Evolutionary conservation across 2,888 invertebrate species (phyloP), one percentile per base, ranked within the genome.

Genomic region (Torymus texanus): DNA sequence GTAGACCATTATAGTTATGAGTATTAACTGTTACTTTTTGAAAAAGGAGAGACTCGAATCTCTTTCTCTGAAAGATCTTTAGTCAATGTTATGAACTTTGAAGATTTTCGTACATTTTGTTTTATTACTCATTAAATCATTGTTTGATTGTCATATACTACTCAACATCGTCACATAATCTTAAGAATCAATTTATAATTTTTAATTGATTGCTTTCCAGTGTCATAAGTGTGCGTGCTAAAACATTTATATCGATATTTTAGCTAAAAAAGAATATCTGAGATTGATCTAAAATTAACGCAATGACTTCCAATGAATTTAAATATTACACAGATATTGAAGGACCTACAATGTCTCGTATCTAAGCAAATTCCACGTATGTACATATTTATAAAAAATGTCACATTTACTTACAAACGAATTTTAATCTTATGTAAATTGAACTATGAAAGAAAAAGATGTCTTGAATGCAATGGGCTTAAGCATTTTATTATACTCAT

Each of bases 401-500:
- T 76, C 56, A 75, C 29, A 70, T 75, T 73, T 62, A 78, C 24
- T 78, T 78, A 78, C 21, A 56, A 66, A 75, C n/a, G n/a, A 67
- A 66, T 79, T 79, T 75, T 71, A 71, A 56, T 62, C 65, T 65
- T 11, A 61, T 61, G 68, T 11, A 56, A 70, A 71, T 77, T 13
- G 16, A 65, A 72, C 14, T 71, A 68, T 75, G 16, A 73, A 70
- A 53, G 11, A 66, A 72, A 75, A 78, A 53, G 59, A 50, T 62
- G 65, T 55, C 51, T 78, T 62, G 59, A 73, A 73, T 75, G 66
- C 73, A 51, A 78, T 72, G 75, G 65, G 78, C 78, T 82, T 76
- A 59, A 78, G 66, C 80, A 82, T 75, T 83, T 80, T 78, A 76
- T 83, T 81, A 77, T 84, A 84, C 84, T 85, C 82, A 83, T 83